Evolutionary conservation across 1,140 invertebrate genomes (phyloP).

Genomic region (Saxidomus purpurata): DNA sequence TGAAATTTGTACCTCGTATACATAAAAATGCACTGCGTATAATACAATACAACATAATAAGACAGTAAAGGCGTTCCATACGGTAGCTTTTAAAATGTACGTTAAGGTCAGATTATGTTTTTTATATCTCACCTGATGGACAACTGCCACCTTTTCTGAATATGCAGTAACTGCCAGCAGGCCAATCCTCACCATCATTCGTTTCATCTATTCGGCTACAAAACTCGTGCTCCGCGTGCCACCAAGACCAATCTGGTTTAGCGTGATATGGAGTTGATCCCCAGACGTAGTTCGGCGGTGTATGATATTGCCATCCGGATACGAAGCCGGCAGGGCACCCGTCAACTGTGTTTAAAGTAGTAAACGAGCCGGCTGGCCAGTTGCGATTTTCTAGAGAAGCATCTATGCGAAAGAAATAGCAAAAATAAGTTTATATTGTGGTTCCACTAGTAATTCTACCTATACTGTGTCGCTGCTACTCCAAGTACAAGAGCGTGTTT

Average conservation of each 20-base stretch:
- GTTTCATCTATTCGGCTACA: slow-evolving; percentile 18
- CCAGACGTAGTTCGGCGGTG: slow-evolving; percentile 26
- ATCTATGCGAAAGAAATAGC: too few relatives aligned
- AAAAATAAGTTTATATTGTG: too few relatives aligned
- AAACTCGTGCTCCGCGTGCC: slow-evolving; percentile 7
- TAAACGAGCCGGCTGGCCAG: slow-evolving; percentile 39
- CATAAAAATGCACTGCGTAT: too few relatives aligned
- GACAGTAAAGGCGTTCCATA: too few relatives aligned
- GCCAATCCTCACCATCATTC: background rate
- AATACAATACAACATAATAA: too few relatives aligned
- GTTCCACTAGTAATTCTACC: too few relatives aligned
- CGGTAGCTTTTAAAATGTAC: too few relatives aligned
- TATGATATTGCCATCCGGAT: slow-evolving; percentile 9
- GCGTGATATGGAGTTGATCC: slow-evolving; percentile 13
- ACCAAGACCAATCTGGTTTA: background rate
- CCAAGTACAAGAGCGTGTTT: too few relatives aligned
- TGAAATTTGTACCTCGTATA: too few relatives aligned
- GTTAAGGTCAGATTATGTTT: too few relatives aligned
- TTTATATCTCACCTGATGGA: slow-evolving; percentile 35
- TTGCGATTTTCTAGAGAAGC: background rate
- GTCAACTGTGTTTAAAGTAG: slow-evolving; percentile 18
- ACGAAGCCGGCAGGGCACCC: slow-evolving; percentile 34
- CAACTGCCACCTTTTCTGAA: slow-evolving; percentile 42
- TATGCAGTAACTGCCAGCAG: slow-evolving; percentile 35
- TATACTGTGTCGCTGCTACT: too few relatives aligned